Evolutionary conservation across 2,113 vertebrate species (phyloP).

Genomic region (Diadophis punctatus): DNA sequence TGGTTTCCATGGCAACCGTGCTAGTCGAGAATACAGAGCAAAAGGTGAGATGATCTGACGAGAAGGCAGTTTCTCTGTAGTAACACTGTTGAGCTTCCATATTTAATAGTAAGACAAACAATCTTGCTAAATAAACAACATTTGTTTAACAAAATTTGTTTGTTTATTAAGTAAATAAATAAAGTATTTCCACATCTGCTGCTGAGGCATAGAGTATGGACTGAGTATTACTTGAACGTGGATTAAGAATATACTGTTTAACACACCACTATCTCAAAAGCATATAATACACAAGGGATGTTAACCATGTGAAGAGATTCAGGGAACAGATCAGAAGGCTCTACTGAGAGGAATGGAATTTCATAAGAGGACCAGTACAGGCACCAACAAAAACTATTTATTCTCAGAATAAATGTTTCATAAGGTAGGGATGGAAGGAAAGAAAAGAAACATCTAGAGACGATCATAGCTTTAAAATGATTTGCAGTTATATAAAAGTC

Average conservation of each 20-base stretch:
- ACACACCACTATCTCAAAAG: background rate
- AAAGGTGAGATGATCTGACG: constrained; percentile 65
- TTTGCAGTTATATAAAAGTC: background rate
- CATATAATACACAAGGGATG: background rate
- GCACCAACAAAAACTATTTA: background rate
- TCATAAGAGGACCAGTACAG: background rate
- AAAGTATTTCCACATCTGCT: background rate
- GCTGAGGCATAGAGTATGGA: background rate
- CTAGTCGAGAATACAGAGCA: constrained; percentile 70
- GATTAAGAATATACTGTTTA: background rate
- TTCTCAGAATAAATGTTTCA: background rate
- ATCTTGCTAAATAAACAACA: background rate
- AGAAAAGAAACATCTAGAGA: background rate
- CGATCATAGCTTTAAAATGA: background rate
- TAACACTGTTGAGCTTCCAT: constrained; percentile 39
- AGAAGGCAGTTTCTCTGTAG: constrained; percentile 47
- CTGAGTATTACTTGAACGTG: background rate
- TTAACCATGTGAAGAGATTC: background rate
- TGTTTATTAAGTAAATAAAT: background rate
- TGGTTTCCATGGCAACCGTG: constrained; percentile 78
- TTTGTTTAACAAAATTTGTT: background rate
- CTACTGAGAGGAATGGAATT: background rate
- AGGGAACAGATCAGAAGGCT: background rate
- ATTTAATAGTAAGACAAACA: constrained; percentile 25
- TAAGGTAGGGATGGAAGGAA: background rate